phyloP scores from a whole-genome alignment of 2,797 vertebrate species.

The Spea hammondii region DNA sequence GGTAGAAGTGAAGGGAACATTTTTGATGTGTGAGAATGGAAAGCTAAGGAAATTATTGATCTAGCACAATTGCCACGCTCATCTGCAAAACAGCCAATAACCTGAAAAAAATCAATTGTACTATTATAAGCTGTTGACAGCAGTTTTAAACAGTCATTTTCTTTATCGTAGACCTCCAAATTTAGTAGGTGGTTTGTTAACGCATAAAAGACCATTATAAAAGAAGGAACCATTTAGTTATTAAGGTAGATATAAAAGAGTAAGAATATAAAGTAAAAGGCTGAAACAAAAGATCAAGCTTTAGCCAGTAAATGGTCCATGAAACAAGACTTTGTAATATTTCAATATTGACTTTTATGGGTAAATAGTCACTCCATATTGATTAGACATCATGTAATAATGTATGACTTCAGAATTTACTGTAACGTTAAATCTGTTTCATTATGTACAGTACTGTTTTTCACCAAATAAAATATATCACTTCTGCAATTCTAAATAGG shows the following conservation, averaged over 20 bases:
- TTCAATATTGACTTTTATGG: constrained; percentile 10
- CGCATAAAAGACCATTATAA: constrained; percentile 9
- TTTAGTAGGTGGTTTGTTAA: constrained; percentile 47
- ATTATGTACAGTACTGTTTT: constrained; percentile 24
- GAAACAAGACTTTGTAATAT: constrained; percentile 20
- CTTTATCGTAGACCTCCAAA: constrained; percentile 50
- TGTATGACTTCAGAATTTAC: constrained; percentile 19
- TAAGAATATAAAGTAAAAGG: neutral
- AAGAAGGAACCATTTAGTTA: constrained; percentile 10
- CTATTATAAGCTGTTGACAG: constrained; percentile 60
- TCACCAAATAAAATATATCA: constrained; percentile 17
- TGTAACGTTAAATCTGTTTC: constrained; percentile 22
- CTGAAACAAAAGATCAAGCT: neutral
- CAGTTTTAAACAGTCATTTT: constrained; percentile 59
- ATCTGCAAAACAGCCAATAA: constrained; percentile 53
- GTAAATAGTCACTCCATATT: constrained; percentile 48
- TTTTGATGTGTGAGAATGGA: constrained; percentile 56
- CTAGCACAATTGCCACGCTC: constrained; percentile 53
- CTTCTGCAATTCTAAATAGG: constrained; percentile 37
- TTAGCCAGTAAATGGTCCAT: neutral
- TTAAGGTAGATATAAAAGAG: neutral
- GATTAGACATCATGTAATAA: constrained; percentile 36
- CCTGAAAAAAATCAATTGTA: constrained; percentile 56
- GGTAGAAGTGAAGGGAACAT: constrained; percentile 53
- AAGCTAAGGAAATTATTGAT: constrained; percentile 59